phyloP scores from a whole-genome alignment of 2,797 vertebrate species.

The Gastrophryne carolinensis region DNA sequence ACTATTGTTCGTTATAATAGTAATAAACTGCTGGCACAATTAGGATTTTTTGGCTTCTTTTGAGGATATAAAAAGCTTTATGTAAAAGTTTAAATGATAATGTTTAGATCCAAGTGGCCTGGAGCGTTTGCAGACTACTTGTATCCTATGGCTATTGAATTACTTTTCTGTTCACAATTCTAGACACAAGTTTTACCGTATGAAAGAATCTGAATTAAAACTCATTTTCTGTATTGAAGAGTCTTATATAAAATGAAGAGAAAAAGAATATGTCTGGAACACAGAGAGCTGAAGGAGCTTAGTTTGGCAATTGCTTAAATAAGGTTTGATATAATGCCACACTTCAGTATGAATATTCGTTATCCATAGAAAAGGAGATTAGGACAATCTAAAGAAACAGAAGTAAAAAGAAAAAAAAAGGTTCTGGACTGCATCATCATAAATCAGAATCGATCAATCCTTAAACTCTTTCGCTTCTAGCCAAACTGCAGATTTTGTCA shows the following conservation, averaged over 20 bases:
- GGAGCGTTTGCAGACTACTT: not conserved
- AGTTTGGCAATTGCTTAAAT: not conserved
- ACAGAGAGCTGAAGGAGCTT: not conserved
- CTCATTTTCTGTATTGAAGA: not conserved
- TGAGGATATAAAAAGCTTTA: conserved; percentile 13
- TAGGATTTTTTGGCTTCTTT: conserved; percentile 31
- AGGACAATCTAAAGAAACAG: not conserved
- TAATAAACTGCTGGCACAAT: conserved; percentile 32
- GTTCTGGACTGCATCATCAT: too few relatives aligned
- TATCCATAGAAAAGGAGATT: not conserved
- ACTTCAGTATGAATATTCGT: not conserved
- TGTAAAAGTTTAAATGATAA: conserved; percentile 11
- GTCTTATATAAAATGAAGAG: not conserved
- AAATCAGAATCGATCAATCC: too few relatives aligned
- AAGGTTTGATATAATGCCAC: not conserved
- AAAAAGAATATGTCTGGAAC: too few relatives aligned
- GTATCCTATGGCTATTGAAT: not conserved
- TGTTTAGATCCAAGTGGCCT: conserved; percentile 16
- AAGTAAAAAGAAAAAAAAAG: too few relatives aligned
- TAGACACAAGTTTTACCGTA: not conserved
- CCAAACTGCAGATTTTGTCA: too few relatives aligned
- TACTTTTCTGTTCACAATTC: not conserved
- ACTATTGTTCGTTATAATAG: conserved; percentile 43
- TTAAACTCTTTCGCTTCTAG: too few relatives aligned
- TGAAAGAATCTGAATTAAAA: not conserved